Evolutionary conservation across 2,113 vertebrate genomes (phyloP).

Genomic region (Apodemus speciosus): DNA sequence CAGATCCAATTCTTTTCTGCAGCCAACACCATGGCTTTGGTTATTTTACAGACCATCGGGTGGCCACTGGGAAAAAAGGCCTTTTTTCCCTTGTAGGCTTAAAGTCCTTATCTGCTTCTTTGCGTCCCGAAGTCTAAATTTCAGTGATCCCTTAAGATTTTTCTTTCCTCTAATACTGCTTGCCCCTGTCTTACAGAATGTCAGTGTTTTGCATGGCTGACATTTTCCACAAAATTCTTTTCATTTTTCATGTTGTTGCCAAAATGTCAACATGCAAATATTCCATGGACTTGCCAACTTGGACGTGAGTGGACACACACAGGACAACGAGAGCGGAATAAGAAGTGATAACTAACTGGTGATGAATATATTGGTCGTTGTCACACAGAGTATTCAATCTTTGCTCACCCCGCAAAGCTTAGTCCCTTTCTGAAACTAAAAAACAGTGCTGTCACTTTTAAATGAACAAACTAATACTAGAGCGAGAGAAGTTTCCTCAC

Average conservation of each 20-base stretch:
- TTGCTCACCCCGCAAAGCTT: slow-evolving; percentile 11
- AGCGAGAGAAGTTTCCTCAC: slow-evolving; percentile 15
- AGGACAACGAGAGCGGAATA: slow-evolving; percentile 8
- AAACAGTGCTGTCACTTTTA: slow-evolving; percentile 51
- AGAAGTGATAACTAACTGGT: slow-evolving; percentile 62
- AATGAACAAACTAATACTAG: not conserved
- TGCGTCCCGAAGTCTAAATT: slow-evolving; percentile 18
- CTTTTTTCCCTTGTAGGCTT: not conserved
- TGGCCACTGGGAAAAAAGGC: too few species aligned
- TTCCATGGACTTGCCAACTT: slow-evolving; percentile 55
- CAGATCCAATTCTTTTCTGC: not conserved
- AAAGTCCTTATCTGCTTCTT: not conserved
- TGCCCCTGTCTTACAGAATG: slow-evolving; percentile 58
- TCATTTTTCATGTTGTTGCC: slow-evolving; percentile 72
- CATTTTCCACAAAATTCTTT: slow-evolving; percentile 77
- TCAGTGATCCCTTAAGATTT: not conserved
- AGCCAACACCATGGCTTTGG: not conserved
- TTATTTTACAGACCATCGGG: slow-evolving; percentile 5
- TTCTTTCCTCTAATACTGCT: slow-evolving; percentile 40
- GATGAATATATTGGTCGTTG: slow-evolving; percentile 6
- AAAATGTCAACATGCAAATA: slow-evolving; percentile 78
- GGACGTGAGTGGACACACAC: slow-evolving; percentile 19
- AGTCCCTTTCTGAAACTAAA: slow-evolving; percentile 36
- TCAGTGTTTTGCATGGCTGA: slow-evolving; percentile 65
- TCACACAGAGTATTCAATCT: not conserved